phyloP scores from a whole-genome alignment of 2,888 invertebrate species.

The Formica aserva region DNA sequence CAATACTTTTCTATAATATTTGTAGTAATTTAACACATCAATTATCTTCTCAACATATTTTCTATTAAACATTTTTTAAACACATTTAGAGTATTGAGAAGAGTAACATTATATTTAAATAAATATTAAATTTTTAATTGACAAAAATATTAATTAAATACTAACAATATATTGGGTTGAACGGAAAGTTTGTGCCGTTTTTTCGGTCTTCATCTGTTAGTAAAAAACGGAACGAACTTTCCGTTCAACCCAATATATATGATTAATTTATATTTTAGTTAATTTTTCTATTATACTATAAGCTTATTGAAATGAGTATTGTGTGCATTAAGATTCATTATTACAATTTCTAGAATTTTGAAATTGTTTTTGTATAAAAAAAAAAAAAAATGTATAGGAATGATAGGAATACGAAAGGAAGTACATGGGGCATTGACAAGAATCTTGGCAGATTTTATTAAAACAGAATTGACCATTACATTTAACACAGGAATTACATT shows the following conservation, averaged over 20 bases:
- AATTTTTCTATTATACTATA: neutral
- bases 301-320: neutral
- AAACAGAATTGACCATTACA: slow-evolving; percentile 83
- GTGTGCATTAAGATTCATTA: neutral
- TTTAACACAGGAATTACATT: slow-evolving; percentile 80
- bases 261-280: neutral
- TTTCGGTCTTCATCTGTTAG: too few relatives aligned
- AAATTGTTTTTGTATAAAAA: neutral
- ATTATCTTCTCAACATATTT: slow-evolving; percentile 40
- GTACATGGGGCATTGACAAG: slow-evolving; percentile 55
- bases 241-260: too few relatives aligned
- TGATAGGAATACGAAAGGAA: slow-evolving; percentile 15
- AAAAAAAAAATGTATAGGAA: neutral
- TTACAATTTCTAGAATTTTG: neutral
- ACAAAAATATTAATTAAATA: neutral
- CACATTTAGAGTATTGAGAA: neutral
- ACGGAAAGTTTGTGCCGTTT: too few relatives aligned
- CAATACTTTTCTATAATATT: neutral
- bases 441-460: slow-evolving; percentile 81
- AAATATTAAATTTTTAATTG: neutral
- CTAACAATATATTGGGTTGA: neutral
- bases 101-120: slow-evolving; percentile 1
- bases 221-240: too few relatives aligned
- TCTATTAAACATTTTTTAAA: slow-evolving; percentile 48
- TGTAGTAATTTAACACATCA: slow-evolving; percentile 24